A percentile compares a stretch with the other conserved stretches of the same genome.
Conservation (phyloP, 2,797 vertebrate species). For the Poecilia wingei region DNA sequence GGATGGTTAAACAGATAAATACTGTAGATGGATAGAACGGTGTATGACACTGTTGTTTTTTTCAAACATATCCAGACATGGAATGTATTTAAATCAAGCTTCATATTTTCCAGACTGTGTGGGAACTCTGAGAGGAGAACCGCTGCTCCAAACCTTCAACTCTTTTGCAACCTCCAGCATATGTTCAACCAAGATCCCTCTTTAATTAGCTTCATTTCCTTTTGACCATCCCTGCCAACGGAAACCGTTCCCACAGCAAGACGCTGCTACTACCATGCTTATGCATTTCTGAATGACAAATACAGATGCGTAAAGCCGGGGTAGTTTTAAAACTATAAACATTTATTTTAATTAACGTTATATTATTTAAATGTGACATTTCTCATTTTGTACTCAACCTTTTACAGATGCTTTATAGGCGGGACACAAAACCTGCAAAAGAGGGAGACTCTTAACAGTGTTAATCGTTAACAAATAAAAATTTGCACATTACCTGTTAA, state of each 20-base stretch:
- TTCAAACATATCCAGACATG: background rate
- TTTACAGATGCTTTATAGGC: conserved; percentile 64
- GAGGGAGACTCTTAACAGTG: conserved; percentile 60
- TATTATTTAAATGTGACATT: conserved; percentile 65
- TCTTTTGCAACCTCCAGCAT: background rate
- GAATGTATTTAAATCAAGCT: background rate
- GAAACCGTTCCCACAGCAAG: background rate
- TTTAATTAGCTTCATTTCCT: background rate
- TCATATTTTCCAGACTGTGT: background rate
- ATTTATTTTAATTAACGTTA: conserved; percentile 78
- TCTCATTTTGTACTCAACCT: conserved; percentile 52
- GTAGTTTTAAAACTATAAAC: conserved; percentile 58
- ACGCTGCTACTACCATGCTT: background rate
- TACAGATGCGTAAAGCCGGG: conserved; percentile 11
- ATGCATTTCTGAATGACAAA: background rate
- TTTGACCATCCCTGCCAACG: background rate
- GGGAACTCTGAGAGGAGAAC: background rate
- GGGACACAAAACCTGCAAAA: conserved; percentile 70
- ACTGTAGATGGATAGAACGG: background rate
- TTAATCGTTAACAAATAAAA: conserved; percentile 70
- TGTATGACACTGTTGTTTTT: background rate
- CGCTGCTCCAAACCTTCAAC: background rate
- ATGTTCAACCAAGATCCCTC: background rate
- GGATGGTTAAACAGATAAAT: background rate
- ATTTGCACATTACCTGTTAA: conserved; percentile 70